These are phyloP conservation scores for Siniperca scherzeri DNA, from an alignment of 2,797 vertebrate genomes.

Conservation along the genomic window DNA sequence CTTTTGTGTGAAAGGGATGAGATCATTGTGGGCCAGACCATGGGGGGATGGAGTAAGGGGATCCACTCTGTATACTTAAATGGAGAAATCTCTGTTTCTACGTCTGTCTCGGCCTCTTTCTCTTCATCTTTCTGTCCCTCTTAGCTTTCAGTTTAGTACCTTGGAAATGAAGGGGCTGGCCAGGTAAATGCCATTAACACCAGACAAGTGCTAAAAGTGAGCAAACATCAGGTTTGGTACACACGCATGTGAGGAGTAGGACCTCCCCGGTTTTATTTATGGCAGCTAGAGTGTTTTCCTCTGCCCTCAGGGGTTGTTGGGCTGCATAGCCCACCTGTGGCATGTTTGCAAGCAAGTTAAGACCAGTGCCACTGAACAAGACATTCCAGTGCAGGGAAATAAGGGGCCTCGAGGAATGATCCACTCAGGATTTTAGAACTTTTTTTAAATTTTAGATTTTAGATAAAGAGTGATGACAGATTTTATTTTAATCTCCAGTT, in stretches of 20 bases:
- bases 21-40: slow-evolving; percentile 72
- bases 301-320: slow-evolving; percentile 40
- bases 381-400: slow-evolving; percentile 62
- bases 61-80: slow-evolving; percentile 46
- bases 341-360: slow-evolving; percentile 63
- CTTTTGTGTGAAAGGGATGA: slow-evolving; percentile 81
- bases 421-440: background rate
- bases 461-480: background rate
- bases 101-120: background rate
- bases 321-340: slow-evolving; percentile 45
- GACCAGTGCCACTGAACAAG: slow-evolving; percentile 51
- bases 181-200: slow-evolving; percentile 14
- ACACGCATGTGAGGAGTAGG: background rate
- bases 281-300: slow-evolving; percentile 46
- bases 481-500: background rate
- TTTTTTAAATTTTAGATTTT: too few relatives aligned
- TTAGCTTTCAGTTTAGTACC: slow-evolving; percentile 13
- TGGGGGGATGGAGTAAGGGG: slow-evolving; percentile 61
- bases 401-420: slow-evolving; percentile 23
- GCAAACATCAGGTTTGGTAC: slow-evolving; percentile 22
- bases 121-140: background rate
- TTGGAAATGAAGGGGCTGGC: background rate
- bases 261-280: slow-evolving; percentile 46
- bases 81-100: slow-evolving; percentile 40
- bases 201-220: slow-evolving; percentile 4